Base-by-base conservation (phyloP, 2,113 vertebrate genomes). In the Ploceus nigricollis region DNA sequence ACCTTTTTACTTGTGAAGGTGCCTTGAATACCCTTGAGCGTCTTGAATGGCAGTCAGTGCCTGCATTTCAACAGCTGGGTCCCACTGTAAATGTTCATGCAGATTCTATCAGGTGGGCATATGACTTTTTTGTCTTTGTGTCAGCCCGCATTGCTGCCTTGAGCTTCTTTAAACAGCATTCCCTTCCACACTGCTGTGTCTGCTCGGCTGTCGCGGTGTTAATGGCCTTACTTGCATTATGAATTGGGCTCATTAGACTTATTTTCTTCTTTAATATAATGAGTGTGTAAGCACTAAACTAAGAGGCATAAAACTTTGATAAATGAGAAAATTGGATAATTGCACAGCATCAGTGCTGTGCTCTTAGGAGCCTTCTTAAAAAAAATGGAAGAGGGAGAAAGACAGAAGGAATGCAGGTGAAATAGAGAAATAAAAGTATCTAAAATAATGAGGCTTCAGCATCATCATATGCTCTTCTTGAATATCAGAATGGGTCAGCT, bases 181-280 rank as follows among this genome's bases (percentile, higher is more conserved):
- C 44, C 5, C 72, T 78, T 91, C 77, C 60, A 56, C 48, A 60
- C 56, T 17, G 56, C 63, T 89, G 86, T 84, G 80, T 83, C 81
- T 92, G 75, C 89, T 92, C 1, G 3, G 40, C 51, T 86, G 50
- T 75, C 89, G 64, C 9, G 0, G 21, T 87, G 48, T 92, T 94
- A 93, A 91, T 94, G 53, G 80, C 30, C 9, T 90, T 93, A 75
- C 83, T 84, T 82, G 69, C 64, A 47, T 93, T 96, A 97, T 96
- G 95, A 93, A 94, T 91, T 91, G 69, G 77, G 33, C 73, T 94
- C 87, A 94, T 94, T 92, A 94, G 51, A 81, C 51, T 82, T 96
- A 88, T 69, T 92, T 93, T 89, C 90, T 88, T 89, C 61, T 93
- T 92, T 87, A 87, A 93, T 91, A 89, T 92, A 87, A 95, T 87